Percentiles rank a stretch among this genome's conserved stretches.
Evolutionary conservation across 2,888 invertebrate genomes (phyloP).

Genomic region (Archips crataeganus): DNA sequence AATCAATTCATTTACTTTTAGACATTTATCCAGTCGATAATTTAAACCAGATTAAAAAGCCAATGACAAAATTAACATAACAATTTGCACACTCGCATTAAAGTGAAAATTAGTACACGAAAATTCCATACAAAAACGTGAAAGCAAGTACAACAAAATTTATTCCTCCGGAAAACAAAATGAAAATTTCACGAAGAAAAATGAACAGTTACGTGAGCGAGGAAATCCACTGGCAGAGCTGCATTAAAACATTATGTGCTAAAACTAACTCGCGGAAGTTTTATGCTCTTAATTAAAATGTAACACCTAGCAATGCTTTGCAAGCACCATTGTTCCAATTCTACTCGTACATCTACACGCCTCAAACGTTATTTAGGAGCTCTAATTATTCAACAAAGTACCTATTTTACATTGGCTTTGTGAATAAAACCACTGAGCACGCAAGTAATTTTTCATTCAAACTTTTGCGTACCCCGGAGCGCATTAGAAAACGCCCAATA

Average conservation of each 20-base stretch:
- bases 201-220: slow-evolving; percentile 31
- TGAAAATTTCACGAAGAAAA: slow-evolving; percentile 31
- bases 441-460: slow-evolving; percentile 42
- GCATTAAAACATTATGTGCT: slow-evolving; percentile 35
- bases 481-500: slow-evolving; percentile 57
- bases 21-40: slow-evolving; percentile 4
- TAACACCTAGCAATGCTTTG: slow-evolving; percentile 30
- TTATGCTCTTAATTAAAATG: slow-evolving; percentile 33
- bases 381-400: slow-evolving; percentile 20
- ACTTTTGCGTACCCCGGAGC: slow-evolving; percentile 50
- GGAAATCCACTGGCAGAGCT: slow-evolving; percentile 26
- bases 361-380: slow-evolving; percentile 17
- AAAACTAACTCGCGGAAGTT: slow-evolving; percentile 29
- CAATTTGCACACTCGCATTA: background rate
- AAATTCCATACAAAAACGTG: background rate
- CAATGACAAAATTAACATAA: background rate
- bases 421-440: slow-evolving; percentile 7
- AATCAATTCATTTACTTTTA: slow-evolving; percentile 8
- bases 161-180: slow-evolving; percentile 28
- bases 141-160: background rate
- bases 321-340: slow-evolving; percentile 17
- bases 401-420: slow-evolving; percentile 17
- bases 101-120: background rate
- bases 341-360: slow-evolving; percentile 8
- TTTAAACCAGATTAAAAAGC: slow-evolving; percentile 1